phyloP scores from a whole-genome alignment of 2,797 vertebrate genomes.

The Gallinago solitaria region DNA sequence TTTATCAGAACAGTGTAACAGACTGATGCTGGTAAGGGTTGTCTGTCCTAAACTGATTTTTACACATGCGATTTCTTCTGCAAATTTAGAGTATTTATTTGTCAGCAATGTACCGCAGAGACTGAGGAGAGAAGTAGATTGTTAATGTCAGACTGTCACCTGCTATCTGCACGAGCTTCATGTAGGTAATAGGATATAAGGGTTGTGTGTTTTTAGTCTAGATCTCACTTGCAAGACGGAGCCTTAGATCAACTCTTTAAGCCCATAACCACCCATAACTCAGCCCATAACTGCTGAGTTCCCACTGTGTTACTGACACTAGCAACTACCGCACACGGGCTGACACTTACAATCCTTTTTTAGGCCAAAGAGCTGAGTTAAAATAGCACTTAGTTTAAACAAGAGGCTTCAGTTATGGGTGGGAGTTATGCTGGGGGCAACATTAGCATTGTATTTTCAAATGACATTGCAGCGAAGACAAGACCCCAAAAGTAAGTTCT shows the following conservation, averaged over 20 bases:
- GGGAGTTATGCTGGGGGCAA: background rate
- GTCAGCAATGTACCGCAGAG: background rate
- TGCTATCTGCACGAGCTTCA: background rate
- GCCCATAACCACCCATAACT: background rate
- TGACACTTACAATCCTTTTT: background rate
- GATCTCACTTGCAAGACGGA: background rate
- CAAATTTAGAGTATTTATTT: background rate
- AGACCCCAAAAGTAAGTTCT: conserved; percentile 17
- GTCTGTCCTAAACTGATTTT: background rate
- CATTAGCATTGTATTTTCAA: conserved; percentile 1
- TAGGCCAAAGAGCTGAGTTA: conserved; percentile 5
- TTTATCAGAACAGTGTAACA: background rate
- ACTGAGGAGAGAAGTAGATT: background rate
- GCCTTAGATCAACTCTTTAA: background rate
- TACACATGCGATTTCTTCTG: accelerated
- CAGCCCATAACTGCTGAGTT: background rate
- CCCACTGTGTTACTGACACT: background rate
- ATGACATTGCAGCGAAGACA: background rate
- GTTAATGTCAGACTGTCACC: background rate
- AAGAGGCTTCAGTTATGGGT: conserved; percentile 34
- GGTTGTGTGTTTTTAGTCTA: background rate
- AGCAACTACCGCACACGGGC: background rate
- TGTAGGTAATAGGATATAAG: background rate
- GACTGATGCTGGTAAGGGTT: background rate
- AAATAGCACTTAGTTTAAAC: conserved; percentile 46